Base-by-base conservation (phyloP, 2,888 invertebrate genomes). In the Thalpophila matura region DNA sequence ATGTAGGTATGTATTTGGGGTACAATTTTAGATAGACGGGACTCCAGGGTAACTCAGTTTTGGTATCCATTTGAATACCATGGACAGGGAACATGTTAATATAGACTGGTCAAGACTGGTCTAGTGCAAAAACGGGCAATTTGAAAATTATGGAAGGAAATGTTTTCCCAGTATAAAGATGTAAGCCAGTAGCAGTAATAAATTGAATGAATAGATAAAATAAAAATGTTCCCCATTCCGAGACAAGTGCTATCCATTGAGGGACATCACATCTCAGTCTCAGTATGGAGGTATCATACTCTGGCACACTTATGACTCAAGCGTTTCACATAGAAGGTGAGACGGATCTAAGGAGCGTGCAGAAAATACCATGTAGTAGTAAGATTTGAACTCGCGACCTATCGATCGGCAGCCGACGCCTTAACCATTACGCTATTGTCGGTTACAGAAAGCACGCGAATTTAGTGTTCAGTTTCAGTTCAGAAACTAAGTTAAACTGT, bases 291-390 rank as follows among this genome's bases (percentile, higher is more conserved):
- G 93, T 94, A 90, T 71, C 61, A 61, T 95, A 65, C 64, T 95
- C 16, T 95, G 66, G 95, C 95, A 95, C 94, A 92, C 95, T 94
- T 94, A 95, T 95, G 95, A 95, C 95, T 95, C 95, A 94, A 94
- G 94, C 94, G 89, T 92, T 93, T 88, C 92, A 92, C 87, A 94
- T 90, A 83, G 64, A 89, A 31, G 73, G 87, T 91, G 91, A 91
- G 93, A 93, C 90, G 94, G 95, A 95, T 95, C 95, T 94, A 95
- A 95, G 94, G 94, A 94, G 93, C 61, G 93, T 94, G 94, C 94
- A 60, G 43, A 50, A 40, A 45, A 49, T 24, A 20, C 40, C n/a
- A n/a, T n/a, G 14, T 3, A 26, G 53, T 12, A 0, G 1, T 14
- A 7, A 31, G 70, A 63, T 53, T 75, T 56, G 70, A 71, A 62